Evolutionary conservation across 1,140 invertebrate genomes (phyloP), one percentile per base, ranked within the genome.

Genomic region (Drosophila truncata): DNA sequence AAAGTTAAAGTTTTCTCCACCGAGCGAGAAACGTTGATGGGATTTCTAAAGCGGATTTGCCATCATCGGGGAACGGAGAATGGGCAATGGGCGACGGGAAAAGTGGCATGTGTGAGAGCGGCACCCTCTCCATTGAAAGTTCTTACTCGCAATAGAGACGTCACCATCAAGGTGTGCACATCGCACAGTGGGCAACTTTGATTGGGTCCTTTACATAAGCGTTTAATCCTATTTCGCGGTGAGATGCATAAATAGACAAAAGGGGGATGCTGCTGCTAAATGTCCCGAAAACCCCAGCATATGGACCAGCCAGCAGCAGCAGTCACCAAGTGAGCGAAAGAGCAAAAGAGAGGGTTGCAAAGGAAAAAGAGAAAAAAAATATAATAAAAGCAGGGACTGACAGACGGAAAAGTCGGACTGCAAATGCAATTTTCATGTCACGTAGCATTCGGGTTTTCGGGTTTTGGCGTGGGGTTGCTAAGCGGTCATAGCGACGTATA

Each of bases 201-300:
- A 91, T 88, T 91, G 90, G 88, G 90, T 91, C 80, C 83, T 85
- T 84, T 88, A 88, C 84, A 88, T 91, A 91, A 91, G 84, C 75
- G 84, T 80, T 91, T 91, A 91, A 91, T 91, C 90, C 90, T 91
- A 91, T 91, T 91, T 91, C 90, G 90, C 84, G 90, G 90, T 91
- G 70, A 91, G 88, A 81, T 91, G 90, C 88, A 91, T 91, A 88
- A 91, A 88, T 91, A 87, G 84, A 88, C 84, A 88, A 88, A 88
- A 84, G 70, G 69, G 71, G 78, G 41, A 50, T 55, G 52, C 52
- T 55, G 50, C 42, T 73, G 77, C 71, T 83, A 70, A 88, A 80
- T 67, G 52, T 76, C 58, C 59, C 63, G 61, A 84, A 80, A 84
- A 78, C 67, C 63, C 47, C 61, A 65, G 64, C 85, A 90, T 84